Evolutionary conservation across 92 coral and sea anemone genomes (phyloP).

Genomic region (Phenganax subtilis): DNA sequence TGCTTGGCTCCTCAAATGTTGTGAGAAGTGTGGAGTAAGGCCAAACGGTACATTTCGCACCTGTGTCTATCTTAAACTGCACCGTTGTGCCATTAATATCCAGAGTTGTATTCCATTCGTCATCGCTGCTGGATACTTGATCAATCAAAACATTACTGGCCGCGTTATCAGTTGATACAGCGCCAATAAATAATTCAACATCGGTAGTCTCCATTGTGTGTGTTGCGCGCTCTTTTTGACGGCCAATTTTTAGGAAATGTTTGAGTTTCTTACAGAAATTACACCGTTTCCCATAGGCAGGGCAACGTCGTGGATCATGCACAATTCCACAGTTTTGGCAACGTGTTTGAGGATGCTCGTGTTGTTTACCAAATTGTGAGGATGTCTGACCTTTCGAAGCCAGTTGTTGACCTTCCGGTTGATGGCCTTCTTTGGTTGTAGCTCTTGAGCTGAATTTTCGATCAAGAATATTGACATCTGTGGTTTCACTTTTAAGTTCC

Average conservation of each 20-base stretch:
- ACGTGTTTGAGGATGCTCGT: slow-evolving; percentile 11
- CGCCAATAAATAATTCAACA: neutral
- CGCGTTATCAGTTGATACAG: neutral
- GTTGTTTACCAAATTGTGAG: slow-evolving; percentile 10
- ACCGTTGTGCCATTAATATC: slow-evolving; percentile 15
- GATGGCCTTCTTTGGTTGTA: neutral
- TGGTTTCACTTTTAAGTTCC: slow-evolving; percentile 25
- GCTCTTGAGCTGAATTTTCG: neutral
- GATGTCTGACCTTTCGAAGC: neutral
- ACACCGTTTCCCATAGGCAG: slow-evolving; percentile 44
- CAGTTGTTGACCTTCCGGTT: neutral
- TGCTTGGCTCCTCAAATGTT: no score
- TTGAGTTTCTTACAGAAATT: slow-evolving; percentile 40
- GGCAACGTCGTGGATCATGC: slow-evolving; percentile 32
- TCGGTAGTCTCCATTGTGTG: slow-evolving; percentile 8
- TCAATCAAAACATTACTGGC: neutral
- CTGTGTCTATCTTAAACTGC: slow-evolving; percentile 35
- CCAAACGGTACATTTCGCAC: slow-evolving; percentile 36
- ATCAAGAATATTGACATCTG: slow-evolving; percentile 20
- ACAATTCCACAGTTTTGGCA: slow-evolving; percentile 12
- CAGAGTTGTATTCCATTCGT: slow-evolving; percentile 34
- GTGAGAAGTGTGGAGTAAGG: no score
- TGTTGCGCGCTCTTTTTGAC: slow-evolving; percentile 22
- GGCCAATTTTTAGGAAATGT: slow-evolving; percentile 29
- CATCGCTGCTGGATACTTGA: neutral